Percentiles rank a stretch among this genome's conserved stretches.
Conservation (phyloP, 1,140 invertebrate species). For the Batillaria attramentaria region DNA sequence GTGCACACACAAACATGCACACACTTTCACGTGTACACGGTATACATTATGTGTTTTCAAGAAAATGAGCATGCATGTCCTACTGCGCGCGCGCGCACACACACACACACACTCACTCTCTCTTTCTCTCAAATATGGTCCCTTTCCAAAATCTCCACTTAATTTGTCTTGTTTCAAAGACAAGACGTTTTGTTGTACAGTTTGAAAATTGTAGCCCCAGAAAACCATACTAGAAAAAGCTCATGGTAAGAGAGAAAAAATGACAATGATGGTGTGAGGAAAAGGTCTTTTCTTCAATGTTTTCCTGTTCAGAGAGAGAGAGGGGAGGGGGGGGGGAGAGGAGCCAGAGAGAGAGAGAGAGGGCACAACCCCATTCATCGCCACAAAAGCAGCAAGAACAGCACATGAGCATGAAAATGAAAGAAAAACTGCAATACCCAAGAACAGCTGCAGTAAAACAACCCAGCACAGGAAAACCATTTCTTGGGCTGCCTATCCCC, state of each 20-base stretch:
- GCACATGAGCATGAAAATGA: neutral
- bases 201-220: no score
- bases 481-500: no score
- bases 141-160: no score
- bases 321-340: neutral
- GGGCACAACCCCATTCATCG: neutral
- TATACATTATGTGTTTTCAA: no score
- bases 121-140: no score
- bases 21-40: neutral
- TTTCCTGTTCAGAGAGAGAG: neutral
- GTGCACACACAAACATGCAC: neutral
- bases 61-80: neutral
- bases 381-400: neutral
- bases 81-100: neutral
- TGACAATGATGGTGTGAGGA: neutral
- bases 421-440: neutral
- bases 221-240: no score
- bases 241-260: slow-evolving; percentile 5
- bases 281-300: neutral
- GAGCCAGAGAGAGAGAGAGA: slow-evolving; percentile 4
- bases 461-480: no score
- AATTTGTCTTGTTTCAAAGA: no score
- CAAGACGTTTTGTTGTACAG: no score
- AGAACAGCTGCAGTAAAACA: neutral
- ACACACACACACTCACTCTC: slow-evolving; percentile 16